Evolutionary conservation across 2,888 invertebrate species (phyloP).

Genomic region (Tiliacea citrago): DNA sequence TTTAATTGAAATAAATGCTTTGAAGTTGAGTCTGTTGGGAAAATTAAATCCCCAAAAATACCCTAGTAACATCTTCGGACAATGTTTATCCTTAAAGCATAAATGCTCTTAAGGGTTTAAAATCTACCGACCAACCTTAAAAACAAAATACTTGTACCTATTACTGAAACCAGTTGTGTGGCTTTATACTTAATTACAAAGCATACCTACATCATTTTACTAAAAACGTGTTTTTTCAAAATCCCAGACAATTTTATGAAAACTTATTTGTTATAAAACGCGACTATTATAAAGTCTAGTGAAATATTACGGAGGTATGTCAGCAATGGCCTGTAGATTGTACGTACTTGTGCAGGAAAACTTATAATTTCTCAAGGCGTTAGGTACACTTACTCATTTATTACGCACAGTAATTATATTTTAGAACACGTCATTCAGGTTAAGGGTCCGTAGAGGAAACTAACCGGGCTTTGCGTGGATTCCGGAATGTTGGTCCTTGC

Average conservation of each 20-base stretch:
- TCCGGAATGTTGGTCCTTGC: background rate
- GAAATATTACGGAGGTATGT: slow-evolving; percentile 21
- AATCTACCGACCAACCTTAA: background rate
- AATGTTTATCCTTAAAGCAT: background rate
- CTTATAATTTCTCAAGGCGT: slow-evolving; percentile 41
- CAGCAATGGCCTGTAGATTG: background rate
- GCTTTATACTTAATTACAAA: slow-evolving; percentile 25
- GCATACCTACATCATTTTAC: background rate
- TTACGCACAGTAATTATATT: slow-evolving; percentile 7
- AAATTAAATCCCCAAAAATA: background rate
- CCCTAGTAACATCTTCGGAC: slow-evolving; percentile 4
- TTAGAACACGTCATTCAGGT: slow-evolving; percentile 37
- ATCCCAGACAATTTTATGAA: background rate
- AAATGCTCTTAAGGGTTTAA: too few relatives aligned
- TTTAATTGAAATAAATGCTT: background rate
- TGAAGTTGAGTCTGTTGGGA: background rate
- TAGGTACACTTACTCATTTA: slow-evolving; percentile 15
- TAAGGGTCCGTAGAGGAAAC: slow-evolving; percentile 14
- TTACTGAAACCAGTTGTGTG: slow-evolving; percentile 33
- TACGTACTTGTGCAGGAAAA: slow-evolving; percentile 27
- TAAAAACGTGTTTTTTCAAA: slow-evolving; percentile 36
- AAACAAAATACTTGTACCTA: background rate
- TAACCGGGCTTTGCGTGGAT: background rate
- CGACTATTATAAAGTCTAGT: slow-evolving; percentile 8
- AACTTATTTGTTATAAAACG: slow-evolving; percentile 19